A percentile compares a stretch with the other conserved stretches of the same genome.
These are phyloP conservation scores for Melanotaenia nigrans DNA, from an alignment of 2,797 vertebrate species.

Conservation along the genomic window DNA sequence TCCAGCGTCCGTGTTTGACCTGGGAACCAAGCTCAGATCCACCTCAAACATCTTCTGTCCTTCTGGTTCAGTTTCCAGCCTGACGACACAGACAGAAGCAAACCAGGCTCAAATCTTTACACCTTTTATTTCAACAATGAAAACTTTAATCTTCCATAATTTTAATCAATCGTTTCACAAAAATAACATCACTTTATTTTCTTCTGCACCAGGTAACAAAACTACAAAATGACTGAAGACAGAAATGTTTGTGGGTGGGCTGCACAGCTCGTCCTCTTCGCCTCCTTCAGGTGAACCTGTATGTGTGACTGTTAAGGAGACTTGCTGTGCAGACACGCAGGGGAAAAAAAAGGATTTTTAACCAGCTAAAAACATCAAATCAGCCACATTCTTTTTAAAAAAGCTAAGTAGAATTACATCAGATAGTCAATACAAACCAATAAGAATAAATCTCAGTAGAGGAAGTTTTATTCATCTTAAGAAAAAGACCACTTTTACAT, in stretches of 20 bases:
- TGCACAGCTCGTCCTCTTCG: conserved; percentile 26
- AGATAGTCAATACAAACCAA: too few species aligned
- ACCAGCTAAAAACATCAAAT: too few species aligned
- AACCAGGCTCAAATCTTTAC: conserved; percentile 46
- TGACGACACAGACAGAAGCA: conserved; percentile 67
- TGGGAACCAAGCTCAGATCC: background rate
- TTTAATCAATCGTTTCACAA: conserved; percentile 88
- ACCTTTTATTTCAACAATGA: conserved; percentile 76
- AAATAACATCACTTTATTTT: conserved; percentile 80
- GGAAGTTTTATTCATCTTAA: too few species aligned
- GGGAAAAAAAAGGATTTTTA: too few species aligned
- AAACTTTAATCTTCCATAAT: conserved; percentile 87
- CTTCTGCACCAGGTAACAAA: conserved; percentile 84
- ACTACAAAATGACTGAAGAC: conserved; percentile 78
- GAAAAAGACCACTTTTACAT: too few species aligned
- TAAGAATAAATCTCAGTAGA: too few species aligned
- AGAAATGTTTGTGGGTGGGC: conserved; percentile 77
- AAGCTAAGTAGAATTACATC: too few species aligned
- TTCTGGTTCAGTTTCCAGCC: too few species aligned
- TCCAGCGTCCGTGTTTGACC: background rate
- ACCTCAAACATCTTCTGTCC: background rate
- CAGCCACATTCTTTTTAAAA: too few species aligned
- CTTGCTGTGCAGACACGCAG: background rate
- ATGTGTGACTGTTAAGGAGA: conserved; percentile 89
- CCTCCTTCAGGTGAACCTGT: conserved; percentile 92